Evolutionary conservation across 2,797 vertebrate genomes (phyloP), one percentile per base, ranked within the genome.

Genomic region (Sphenopsis melanotis): DNA sequence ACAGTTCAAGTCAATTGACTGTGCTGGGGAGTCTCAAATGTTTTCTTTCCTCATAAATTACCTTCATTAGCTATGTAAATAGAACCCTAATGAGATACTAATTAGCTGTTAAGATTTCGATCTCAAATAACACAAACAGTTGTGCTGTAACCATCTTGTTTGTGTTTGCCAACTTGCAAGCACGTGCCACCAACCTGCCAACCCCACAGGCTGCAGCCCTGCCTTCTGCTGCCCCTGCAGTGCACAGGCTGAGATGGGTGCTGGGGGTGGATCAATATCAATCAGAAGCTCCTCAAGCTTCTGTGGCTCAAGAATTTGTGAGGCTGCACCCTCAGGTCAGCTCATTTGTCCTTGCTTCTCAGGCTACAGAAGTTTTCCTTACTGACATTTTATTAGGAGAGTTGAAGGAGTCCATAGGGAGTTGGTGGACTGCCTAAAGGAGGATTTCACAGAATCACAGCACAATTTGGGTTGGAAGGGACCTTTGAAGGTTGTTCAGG

Each of bases 61-160:
- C 60, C 79, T 74, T 88, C n/a, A 93, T 94, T 96, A 91, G 68
- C 83, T 91, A 72, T 46, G 75, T 89, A 96, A 94, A 89, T 71
- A 93, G 84, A 94, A 90, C 7, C 30, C 30, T 90, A 89, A 95
- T 75, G 84, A 94, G 88, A 87, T 66, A 76, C 87, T 94, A 95
- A 97, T 85, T 92, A 83, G 56, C 82, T 84, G 79, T 93, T 80
- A 88, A 95, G 93, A 95, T 94, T 93, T 88, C 59, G n/a, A 92
- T 90, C 91, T 95, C 91, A 55, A 96, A 76, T 70, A 87, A 57
- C 57, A 82, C 36, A 39, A 72, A 30, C 42, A 78, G 61, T 57
- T 87, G 71, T 70, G 84, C 74, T 63, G 84, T 49, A 83, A 83
- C 23, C 23, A 42, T 17, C 32, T 20, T 20, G 36, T 63, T 79